A percentile compares a stretch with the other conserved stretches of the same genome.
These are phyloP conservation scores for Pammene fasciana DNA, from an alignment of 2,888 invertebrate genomes.

Conservation along the genomic window DNA sequence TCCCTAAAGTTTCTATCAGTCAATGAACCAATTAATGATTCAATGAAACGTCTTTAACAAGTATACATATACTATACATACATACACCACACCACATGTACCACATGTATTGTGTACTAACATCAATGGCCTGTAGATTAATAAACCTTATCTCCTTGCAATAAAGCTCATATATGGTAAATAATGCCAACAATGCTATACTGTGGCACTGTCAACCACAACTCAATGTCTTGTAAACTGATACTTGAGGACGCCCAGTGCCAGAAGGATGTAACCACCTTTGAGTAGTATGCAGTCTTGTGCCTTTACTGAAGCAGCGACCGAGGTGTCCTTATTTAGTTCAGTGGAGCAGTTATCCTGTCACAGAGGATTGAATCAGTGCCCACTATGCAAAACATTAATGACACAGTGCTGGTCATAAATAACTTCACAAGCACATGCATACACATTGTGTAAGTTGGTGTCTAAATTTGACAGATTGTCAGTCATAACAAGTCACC, in stretches of 20 bases:
- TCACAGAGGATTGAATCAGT: constrained; percentile 5
- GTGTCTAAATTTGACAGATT: too few relatives aligned
- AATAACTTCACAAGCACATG: too few relatives aligned
- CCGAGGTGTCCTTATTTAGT: background rate
- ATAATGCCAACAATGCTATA: background rate
- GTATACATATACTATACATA: too few relatives aligned
- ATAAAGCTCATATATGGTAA: background rate
- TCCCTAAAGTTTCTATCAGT: too few relatives aligned
- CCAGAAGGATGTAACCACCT: background rate
- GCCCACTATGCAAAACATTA: background rate
- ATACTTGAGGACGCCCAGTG: background rate
- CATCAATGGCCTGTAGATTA: too few relatives aligned
- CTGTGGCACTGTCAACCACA: constrained; percentile 8
- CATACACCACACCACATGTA: too few relatives aligned
- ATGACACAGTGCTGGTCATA: too few relatives aligned
- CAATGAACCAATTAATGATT: too few relatives aligned
- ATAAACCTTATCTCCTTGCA: background rate
- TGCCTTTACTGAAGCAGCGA: background rate
- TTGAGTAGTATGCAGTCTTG: background rate
- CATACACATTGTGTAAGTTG: too few relatives aligned
- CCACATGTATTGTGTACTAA: too few relatives aligned
- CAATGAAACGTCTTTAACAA: too few relatives aligned
- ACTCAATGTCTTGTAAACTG: background rate
- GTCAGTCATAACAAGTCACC: too few relatives aligned
- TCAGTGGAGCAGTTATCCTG: constrained; percentile 7